Base-by-base conservation (phyloP, 1,140 invertebrate species). In the Eriocheir sinensis region DNA sequence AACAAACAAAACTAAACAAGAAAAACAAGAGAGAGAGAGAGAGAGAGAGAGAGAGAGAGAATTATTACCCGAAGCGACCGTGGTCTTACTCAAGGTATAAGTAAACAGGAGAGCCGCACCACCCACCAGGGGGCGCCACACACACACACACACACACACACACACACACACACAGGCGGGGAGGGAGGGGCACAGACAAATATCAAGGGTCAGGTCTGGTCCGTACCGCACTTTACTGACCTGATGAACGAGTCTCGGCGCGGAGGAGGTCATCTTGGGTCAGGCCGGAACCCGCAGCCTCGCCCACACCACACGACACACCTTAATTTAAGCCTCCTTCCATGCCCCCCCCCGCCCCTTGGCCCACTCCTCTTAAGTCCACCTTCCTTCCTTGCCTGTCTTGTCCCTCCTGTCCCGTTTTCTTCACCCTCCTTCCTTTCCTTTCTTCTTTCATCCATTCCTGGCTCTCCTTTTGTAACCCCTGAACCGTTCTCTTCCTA, bases 21-120 rank as follows among this genome's bases (percentile, higher is more conserved):
- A n/a, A 81, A n/a, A 81, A n/a, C 17, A n/a, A 81, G 80, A 81
- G 80, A 81, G 80, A 81, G 80, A 81, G 80, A 81, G 80, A 81
- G 80, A 81, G 53, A 72, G 53, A 72, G 53, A 72, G 53, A 72
- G 53, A 72, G 53, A 72, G 53, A 72, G 53, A 72, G 53, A 72
- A 27, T 12, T n/a, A 53, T 53, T 53, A 9, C 48, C 48, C 21
- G 12, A 9, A 9, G 21, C 21, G 48, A 9, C 2, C 21, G 48
- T 53, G 21, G 48, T 1, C 48, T 53, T 9, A 53, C 12, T 21
- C 21, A 53, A 53, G 48, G 48, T 53, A 9, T 53, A 53, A 21
- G 48, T 53, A 53, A 53, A 53, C 48, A 53, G 12, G 21, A 53
- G 60, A n/a, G 60, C 6, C 6, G 27, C 21, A 72, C 27, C 21